These are phyloP conservation scores for Melanostigma gelatinosum DNA, from an alignment of 2,113 vertebrate species.

Conservation along the genomic window DNA sequence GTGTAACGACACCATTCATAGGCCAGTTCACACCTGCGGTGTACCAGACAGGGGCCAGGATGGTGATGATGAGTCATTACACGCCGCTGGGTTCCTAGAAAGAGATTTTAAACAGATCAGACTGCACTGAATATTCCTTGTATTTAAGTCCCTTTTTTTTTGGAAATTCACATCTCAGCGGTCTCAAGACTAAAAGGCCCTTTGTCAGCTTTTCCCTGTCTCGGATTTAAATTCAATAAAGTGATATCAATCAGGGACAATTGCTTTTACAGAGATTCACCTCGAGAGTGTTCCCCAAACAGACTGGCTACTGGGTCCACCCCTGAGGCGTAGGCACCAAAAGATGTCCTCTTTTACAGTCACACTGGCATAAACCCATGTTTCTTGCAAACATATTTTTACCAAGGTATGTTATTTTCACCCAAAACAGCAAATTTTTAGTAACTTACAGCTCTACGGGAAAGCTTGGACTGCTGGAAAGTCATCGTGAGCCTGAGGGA, in stretches of 20 bases:
- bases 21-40: slow-evolving; percentile 39
- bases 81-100: neutral
- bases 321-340: neutral
- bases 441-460: neutral
- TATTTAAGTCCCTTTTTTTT: neutral
- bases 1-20: slow-evolving; percentile 12
- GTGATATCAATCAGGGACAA: slow-evolving; percentile 24
- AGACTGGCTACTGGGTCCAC: neutral
- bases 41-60: neutral
- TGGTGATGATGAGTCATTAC: slow-evolving; percentile 27
- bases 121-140: neutral
- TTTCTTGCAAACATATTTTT: neutral
- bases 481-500: neutral
- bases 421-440: neutral
- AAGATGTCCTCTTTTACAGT: neutral
- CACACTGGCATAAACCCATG: neutral
- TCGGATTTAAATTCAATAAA: slow-evolving; percentile 21
- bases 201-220: neutral
- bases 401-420: neutral
- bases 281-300: neutral
- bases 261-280: neutral
- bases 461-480: neutral
- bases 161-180: slow-evolving; percentile 2
- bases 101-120: slow-evolving; percentile 19
- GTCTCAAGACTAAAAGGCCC: slow-evolving; percentile 1